Conservation (phyloP, 2,888 invertebrate genomes). For the Drosophila paramelanica region DNA sequence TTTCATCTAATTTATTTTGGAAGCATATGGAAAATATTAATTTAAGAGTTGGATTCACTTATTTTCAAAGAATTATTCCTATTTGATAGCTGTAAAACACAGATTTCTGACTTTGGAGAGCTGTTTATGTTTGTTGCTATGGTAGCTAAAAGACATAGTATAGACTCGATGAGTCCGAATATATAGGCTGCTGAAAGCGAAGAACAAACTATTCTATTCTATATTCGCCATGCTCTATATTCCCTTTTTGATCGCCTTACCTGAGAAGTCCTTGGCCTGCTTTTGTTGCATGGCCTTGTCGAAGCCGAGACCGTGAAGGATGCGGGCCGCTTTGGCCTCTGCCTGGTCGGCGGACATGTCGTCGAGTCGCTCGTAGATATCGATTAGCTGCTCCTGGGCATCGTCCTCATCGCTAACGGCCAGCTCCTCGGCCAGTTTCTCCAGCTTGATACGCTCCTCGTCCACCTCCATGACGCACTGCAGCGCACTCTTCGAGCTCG, state of each 20-base stretch:
- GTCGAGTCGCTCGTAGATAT: conserved; percentile 98
- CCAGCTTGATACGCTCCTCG: conserved; percentile 94
- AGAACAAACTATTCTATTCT: too few species aligned
- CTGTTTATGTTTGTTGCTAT: too few species aligned
- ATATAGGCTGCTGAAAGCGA: too few species aligned
- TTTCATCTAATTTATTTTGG: too few species aligned
- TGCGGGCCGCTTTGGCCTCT: conserved; percentile 96
- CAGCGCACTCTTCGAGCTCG: conserved; percentile 98
- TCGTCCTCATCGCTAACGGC: conserved; percentile 95
- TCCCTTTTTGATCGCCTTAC: conserved; percentile 39
- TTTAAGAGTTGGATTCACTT: too few species aligned
- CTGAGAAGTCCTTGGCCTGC: conserved; percentile 93
- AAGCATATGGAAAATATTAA: too few species aligned
- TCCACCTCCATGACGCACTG: conserved; percentile 99
- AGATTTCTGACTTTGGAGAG: too few species aligned
- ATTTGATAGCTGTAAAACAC: too few species aligned
- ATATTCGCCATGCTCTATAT: too few species aligned
- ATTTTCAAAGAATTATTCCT: too few species aligned
- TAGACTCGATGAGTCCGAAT: too few species aligned
- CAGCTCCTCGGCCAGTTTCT: conserved; percentile 95
- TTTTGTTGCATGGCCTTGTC: conserved; percentile 93
- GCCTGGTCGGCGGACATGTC: conserved; percentile 98
- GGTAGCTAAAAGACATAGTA: too few species aligned
- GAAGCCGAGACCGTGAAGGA: conserved; percentile 98
- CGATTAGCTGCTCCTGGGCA: conserved; percentile 97